Percentiles rank a stretch among this genome's conserved stretches.
Conservation (phyloP, 1,140 invertebrate species). For the Leptopilina boulardi region DNA sequence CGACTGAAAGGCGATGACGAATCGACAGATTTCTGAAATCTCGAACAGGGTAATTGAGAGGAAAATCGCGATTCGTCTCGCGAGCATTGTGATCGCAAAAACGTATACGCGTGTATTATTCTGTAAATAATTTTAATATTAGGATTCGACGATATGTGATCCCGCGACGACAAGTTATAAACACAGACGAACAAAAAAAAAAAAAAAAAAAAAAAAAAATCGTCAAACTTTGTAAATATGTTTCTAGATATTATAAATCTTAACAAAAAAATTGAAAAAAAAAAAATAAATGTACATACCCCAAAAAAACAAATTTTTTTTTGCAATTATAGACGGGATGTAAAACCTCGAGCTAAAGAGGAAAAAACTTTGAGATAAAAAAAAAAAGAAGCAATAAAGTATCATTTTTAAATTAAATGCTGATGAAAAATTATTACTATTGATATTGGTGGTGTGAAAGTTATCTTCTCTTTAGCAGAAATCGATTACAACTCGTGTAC, state of each 20-base stretch:
- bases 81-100: slow-evolving; percentile 72
- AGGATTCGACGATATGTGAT: slow-evolving; percentile 10
- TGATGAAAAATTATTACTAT: not conserved
- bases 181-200: slow-evolving; percentile 31
- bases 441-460: not conserved
- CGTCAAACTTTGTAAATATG: slow-evolving; percentile 50
- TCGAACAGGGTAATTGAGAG: slow-evolving; percentile 63
- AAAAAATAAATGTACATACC: slow-evolving; percentile 20
- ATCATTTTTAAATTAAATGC: slow-evolving; percentile 52
- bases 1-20: slow-evolving; percentile 64
- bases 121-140: slow-evolving; percentile 66
- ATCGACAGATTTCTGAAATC: slow-evolving; percentile 65
- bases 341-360: slow-evolving; percentile 1
- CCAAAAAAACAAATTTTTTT: not conserved
- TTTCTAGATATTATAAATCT: slow-evolving; percentile 47
- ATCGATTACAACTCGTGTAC: slow-evolving; percentile 14
- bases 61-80: slow-evolving; percentile 64
- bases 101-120: slow-evolving; percentile 73
- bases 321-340: not conserved
- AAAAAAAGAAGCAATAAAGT: slow-evolving; percentile 36
- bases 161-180: slow-evolving; percentile 22
- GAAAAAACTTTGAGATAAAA: not conserved
- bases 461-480: slow-evolving; percentile 4
- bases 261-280: not conserved
- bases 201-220: not conserved